Evolutionary conservation across 2,888 invertebrate species (phyloP).

Genomic region (Harpalus rufipes): DNA sequence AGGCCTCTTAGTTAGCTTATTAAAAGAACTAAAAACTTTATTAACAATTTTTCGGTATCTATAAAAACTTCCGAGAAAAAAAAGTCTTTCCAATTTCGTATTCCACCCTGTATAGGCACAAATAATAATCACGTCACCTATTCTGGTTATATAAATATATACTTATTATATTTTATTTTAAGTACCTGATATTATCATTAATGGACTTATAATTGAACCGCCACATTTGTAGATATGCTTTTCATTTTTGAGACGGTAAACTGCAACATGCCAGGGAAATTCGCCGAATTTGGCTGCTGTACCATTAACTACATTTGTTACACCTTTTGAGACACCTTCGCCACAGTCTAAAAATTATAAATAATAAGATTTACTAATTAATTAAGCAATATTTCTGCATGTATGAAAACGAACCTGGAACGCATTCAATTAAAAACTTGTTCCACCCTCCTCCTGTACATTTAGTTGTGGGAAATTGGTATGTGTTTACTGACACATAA

Average conservation of each 20-base stretch:
- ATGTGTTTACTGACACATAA: background rate
- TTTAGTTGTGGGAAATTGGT: conserved; percentile 7
- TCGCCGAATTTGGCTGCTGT: background rate
- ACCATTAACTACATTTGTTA: background rate
- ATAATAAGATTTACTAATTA: background rate
- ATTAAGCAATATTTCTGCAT: background rate
- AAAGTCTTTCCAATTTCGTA: no score
- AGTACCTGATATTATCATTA: background rate
- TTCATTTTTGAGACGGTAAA: background rate
- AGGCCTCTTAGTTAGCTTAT: no score
- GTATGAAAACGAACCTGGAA: conserved; percentile 54
- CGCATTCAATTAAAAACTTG: conserved; percentile 43
- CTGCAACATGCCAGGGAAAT: background rate
- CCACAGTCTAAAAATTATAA: conserved; percentile 8
- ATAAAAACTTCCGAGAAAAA: no score
- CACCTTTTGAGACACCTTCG: background rate
- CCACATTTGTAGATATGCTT: background rate
- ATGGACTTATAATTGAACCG: background rate
- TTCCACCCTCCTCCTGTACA: conserved; percentile 63
- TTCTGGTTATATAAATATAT: no score
- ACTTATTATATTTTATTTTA: no score
- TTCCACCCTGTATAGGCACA: no score
- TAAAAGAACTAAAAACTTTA: no score
- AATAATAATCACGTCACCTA: no score
- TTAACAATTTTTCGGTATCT: no score